phyloP scores from a whole-genome alignment of 2,888 invertebrate species.

The Cataglyphis albicans region DNA sequence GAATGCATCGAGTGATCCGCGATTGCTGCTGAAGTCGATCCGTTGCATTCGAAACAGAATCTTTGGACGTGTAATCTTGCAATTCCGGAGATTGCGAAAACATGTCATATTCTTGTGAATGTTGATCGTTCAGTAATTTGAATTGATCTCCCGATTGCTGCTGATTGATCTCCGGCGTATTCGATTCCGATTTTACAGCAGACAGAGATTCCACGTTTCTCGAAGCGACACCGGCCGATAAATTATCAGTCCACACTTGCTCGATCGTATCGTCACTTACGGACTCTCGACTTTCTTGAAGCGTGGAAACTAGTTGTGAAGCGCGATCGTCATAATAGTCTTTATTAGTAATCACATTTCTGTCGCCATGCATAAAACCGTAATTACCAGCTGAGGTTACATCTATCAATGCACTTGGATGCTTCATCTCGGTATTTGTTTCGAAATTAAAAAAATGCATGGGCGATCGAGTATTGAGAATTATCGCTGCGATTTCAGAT shows the following conservation, averaged over 20 bases:
- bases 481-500: neutral
- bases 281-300: neutral
- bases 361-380: conserved; percentile 49
- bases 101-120: conserved; percentile 9
- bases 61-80: neutral
- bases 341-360: neutral
- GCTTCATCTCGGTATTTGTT: neutral
- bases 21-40: neutral
- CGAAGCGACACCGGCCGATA: neutral
- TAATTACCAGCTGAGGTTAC: conserved; percentile 53
- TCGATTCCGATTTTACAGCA: neutral
- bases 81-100: neutral
- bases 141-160: neutral
- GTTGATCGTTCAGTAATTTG: neutral
- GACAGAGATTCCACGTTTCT: neutral
- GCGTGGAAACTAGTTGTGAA: conserved; percentile 10
- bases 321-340: neutral
- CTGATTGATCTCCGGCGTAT: neutral
- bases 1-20: neutral
- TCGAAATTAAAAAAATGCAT: neutral
- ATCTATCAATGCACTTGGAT: conserved; percentile 30
- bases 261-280: neutral
- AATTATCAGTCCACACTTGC: neutral
- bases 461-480: neutral
- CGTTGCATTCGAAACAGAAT: neutral